Conservation (phyloP, 1,140 invertebrate genomes). For the Zelostemma sp. region DNA sequence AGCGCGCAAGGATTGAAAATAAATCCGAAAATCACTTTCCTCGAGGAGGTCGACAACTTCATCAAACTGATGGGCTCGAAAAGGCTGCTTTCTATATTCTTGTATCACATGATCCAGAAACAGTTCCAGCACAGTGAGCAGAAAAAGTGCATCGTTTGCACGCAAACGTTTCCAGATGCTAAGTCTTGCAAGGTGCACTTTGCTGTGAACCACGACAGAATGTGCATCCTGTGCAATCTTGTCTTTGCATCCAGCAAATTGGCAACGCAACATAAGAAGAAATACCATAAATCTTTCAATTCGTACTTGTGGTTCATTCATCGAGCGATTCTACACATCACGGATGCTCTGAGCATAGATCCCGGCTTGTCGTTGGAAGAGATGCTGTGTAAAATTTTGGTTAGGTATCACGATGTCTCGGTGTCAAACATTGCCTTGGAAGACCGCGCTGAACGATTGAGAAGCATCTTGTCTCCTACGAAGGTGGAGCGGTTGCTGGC, state of each 20-base stretch:
- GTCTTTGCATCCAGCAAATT: constrained; percentile 10
- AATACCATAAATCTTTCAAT: constrained; percentile 23
- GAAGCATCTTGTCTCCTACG: background rate
- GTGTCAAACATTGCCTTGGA: background rate
- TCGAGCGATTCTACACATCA: constrained; percentile 11
- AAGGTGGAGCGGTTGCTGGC: constrained; percentile 9
- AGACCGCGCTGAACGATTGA: background rate
- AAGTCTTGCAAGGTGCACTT: constrained; percentile 19
- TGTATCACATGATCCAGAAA: constrained; percentile 1
- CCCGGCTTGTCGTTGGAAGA: constrained; percentile 3
- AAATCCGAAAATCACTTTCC: constrained; percentile 2
- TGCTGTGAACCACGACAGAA: constrained; percentile 28
- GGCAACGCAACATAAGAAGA: constrained; percentile 23
- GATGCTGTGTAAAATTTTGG: constrained; percentile 14
- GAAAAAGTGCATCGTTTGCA: constrained; percentile 16
- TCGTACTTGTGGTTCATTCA: constrained; percentile 40
- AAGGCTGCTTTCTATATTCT: constrained; percentile 1
- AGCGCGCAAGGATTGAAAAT: background rate
- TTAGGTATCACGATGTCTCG: constrained; percentile 2
- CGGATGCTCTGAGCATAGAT: background rate
- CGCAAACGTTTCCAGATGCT: background rate
- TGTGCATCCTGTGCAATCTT: constrained; percentile 37
- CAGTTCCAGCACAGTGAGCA: background rate
- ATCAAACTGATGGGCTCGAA: constrained; percentile 10
- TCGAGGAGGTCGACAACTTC: constrained; percentile 3